Conservation (phyloP, 2,888 invertebrate genomes). For the Agrilus mali region DNA sequence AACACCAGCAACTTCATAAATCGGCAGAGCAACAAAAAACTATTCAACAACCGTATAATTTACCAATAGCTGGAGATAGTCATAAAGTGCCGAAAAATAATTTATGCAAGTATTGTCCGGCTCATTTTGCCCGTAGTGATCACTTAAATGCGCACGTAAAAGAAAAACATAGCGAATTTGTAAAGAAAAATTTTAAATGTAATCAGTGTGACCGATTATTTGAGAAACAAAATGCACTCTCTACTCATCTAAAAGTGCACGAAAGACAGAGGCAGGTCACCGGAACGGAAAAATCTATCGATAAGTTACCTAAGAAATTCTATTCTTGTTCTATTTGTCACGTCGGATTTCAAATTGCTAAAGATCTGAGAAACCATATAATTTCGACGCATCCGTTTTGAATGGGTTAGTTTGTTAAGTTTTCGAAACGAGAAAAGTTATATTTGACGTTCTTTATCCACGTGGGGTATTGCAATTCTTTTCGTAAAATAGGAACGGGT, state of each 20-base stretch:
- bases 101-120: conserved; percentile 50
- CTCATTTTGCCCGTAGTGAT: conserved; percentile 48
- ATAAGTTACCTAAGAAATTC: conserved; percentile 6
- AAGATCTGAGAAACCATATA: conserved; percentile 31
- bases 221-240: conserved; percentile 48
- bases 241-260: conserved; percentile 48
- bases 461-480: neutral
- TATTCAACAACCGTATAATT: conserved; percentile 22
- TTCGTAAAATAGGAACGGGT: too few relatives aligned
- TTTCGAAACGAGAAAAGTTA: neutral
- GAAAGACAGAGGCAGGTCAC: conserved; percentile 34
- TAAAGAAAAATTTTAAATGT: conserved; percentile 41
- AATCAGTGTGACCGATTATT: conserved; percentile 51
- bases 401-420: conserved; percentile 8
- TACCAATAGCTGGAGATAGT: conserved; percentile 8
- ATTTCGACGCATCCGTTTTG: conserved; percentile 31
- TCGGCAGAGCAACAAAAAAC: conserved; percentile 27
- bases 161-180: conserved; percentile 40
- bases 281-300: conserved; percentile 19
- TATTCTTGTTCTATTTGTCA: conserved; percentile 48
- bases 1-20: conserved; percentile 40
- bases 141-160: conserved; percentile 51
- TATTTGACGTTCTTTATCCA: neutral
- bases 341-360: conserved; percentile 27
- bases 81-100: conserved; percentile 16